Percentiles rank a stretch among this genome's conserved stretches.
These are phyloP conservation scores for Nomada ferruginata DNA, from an alignment of 2,888 invertebrate species.

Conservation along the genomic window DNA sequence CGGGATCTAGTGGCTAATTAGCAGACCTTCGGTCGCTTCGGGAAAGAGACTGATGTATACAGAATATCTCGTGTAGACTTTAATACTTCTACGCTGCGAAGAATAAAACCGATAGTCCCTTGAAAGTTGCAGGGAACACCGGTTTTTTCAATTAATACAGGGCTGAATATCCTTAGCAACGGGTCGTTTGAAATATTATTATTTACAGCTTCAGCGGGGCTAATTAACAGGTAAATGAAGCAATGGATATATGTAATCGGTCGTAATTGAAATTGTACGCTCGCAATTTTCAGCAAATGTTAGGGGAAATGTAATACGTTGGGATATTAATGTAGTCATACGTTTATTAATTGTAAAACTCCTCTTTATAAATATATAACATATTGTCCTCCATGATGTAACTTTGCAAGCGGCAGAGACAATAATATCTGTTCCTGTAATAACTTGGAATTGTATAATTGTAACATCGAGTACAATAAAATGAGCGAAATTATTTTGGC, in stretches of 20 bases:
- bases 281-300: neutral
- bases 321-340: too few species aligned
- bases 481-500: too few species aligned
- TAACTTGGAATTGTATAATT: too few species aligned
- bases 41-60: slow-evolving; percentile 35
- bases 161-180: neutral
- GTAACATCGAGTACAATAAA: too few species aligned
- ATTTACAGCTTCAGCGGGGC: neutral
- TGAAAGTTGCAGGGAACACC: neutral
- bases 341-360: too few species aligned
- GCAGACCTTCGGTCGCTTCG: slow-evolving; percentile 55
- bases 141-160: neutral
- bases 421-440: too few species aligned
- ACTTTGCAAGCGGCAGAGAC: too few species aligned
- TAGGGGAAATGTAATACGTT: neutral
- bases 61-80: slow-evolving; percentile 9
- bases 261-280: neutral
- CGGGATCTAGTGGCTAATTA: slow-evolving; percentile 73
- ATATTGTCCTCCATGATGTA: too few species aligned
- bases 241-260: neutral
- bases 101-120: neutral
- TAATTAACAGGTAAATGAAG: neutral
- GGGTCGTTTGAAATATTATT: neutral
- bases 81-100: neutral
- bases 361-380: too few species aligned